These are phyloP conservation scores for Coregonus suidteri DNA, from an alignment of 2,797 vertebrate genomes.

Conservation along the genomic window DNA sequence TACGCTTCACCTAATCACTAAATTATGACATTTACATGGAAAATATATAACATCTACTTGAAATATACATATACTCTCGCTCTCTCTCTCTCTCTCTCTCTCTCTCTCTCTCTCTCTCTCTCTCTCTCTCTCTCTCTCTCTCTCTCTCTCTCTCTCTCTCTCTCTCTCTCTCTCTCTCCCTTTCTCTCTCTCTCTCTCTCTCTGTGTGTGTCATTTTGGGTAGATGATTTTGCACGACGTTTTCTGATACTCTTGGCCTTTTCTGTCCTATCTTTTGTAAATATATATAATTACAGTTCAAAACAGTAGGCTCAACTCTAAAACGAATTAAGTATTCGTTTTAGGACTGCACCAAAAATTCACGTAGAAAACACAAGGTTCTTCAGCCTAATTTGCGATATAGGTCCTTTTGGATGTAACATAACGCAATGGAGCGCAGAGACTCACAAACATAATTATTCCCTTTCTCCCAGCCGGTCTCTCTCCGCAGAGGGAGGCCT, in stretches of 20 bases:
- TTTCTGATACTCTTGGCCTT: too few species aligned
- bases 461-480: slow-evolving; percentile 11
- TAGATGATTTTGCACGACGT: too few species aligned
- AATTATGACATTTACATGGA: neutral
- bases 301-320: neutral
- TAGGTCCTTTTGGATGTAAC: neutral
- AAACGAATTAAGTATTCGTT: too few species aligned
- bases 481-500: slow-evolving; percentile 6
- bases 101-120: too few species aligned
- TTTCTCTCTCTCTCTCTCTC: too few species aligned
- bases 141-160: too few species aligned
- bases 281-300: neutral
- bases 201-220: too few species aligned
- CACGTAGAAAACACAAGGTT: neutral
- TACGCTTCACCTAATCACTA: neutral
- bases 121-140: too few species aligned
- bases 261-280: too few species aligned
- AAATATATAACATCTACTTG: neutral
- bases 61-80: neutral
- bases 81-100: too few species aligned
- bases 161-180: too few species aligned
- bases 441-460: neutral
- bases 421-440: neutral
- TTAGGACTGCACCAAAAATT: neutral
- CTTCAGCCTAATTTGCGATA: neutral